These are phyloP conservation scores for Spisula subtruncata DNA, from an alignment of 2,888 invertebrate species.

Conservation along the genomic window DNA sequence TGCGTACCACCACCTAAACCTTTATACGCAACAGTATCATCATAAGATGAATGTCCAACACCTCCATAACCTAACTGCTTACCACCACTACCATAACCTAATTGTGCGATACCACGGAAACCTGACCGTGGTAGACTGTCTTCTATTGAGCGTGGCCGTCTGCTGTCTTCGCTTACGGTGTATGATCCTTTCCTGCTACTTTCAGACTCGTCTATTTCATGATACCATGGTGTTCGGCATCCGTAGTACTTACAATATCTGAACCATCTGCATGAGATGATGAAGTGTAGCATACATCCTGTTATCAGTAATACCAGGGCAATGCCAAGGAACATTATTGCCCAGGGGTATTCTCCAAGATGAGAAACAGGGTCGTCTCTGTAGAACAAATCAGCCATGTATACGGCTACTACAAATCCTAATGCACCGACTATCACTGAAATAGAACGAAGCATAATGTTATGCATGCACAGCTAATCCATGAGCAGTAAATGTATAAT, in stretches of 20 bases:
- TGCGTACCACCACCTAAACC: neutral
- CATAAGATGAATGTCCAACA: too few species aligned
- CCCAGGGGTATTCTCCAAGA: neutral
- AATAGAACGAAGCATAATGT: too few species aligned
- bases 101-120: too few species aligned
- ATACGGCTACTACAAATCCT: neutral
- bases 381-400: neutral
- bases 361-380: neutral
- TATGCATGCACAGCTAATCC: too few species aligned
- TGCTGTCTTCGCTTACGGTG: neutral
- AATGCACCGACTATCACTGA: neutral
- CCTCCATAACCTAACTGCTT: too few species aligned
- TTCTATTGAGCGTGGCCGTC: neutral
- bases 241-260: neutral
- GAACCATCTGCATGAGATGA: neutral
- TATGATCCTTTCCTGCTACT: neutral
- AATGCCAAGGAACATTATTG: neutral
- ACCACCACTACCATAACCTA: too few species aligned
- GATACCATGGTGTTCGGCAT: neutral
- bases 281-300: neutral
- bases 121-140: neutral
- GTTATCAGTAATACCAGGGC: neutral
- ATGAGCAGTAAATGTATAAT: too few species aligned
- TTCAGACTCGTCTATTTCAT: neutral
- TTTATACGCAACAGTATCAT: neutral